A percentile compares a stretch with the other conserved stretches of the same genome.
Evolutionary conservation across 2,888 invertebrate genomes (phyloP).

Genomic region (Megalurothrips usitatus): DNA sequence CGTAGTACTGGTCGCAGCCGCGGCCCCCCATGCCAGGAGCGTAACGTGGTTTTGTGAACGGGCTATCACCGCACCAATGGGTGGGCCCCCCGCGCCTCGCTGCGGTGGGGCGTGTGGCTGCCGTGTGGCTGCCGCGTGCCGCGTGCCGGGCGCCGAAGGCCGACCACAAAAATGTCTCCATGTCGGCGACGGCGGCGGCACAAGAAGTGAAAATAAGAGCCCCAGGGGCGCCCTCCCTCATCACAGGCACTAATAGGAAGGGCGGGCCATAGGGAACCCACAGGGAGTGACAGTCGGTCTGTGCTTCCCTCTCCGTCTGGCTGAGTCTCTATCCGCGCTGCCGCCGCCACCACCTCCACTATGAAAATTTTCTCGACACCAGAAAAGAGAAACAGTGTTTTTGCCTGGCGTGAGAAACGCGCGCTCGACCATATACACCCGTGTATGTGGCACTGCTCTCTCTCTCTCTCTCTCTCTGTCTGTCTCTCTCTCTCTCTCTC

Average conservation of each 20-base stretch:
- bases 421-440: too few species aligned
- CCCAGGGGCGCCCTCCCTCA: too few species aligned
- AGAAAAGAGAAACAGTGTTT: background rate
- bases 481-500: background rate
- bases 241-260: too few species aligned
- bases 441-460: too few species aligned
- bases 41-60: too few species aligned
- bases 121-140: background rate
- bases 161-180: slow-evolving; percentile 23
- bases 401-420: background rate
- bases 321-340: too few species aligned
- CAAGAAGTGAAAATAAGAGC: too few species aligned
- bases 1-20: too few species aligned
- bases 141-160: background rate
- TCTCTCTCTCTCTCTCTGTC: background rate
- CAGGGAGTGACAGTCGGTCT: too few species aligned
- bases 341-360: too few species aligned
- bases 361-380: background rate
- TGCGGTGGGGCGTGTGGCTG: background rate
- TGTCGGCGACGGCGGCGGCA: background rate
- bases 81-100: background rate
- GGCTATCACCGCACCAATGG: background rate
- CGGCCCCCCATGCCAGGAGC: background rate
- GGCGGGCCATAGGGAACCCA: too few species aligned
- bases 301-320: too few species aligned